Evolutionary conservation across 2,113 vertebrate species (phyloP).

Genomic region (Trogon surrucura): DNA sequence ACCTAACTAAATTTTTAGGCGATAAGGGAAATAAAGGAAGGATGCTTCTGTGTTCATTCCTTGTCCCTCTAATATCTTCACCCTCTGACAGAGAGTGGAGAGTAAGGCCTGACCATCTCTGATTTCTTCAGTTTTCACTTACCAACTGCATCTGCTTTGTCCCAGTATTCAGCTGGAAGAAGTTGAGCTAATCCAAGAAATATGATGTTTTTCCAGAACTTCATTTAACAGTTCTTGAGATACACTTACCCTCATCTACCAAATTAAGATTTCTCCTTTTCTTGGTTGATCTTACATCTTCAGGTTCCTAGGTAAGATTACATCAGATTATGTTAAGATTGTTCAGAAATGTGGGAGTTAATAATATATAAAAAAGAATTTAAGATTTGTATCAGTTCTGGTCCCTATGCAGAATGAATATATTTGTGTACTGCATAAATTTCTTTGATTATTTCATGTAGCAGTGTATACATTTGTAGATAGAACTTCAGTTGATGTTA

Average conservation of each 20-base stretch:
- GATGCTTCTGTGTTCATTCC: background rate
- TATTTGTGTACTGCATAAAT: background rate
- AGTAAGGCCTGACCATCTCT: accelerated
- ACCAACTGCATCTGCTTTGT: background rate
- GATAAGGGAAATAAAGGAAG: background rate
- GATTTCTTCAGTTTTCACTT: background rate
- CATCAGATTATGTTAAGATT: background rate
- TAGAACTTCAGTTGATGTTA: background rate
- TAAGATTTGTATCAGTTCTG: background rate
- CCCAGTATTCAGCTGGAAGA: background rate
- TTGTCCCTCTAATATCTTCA: background rate
- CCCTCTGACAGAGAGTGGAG: accelerated
- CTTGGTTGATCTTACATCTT: background rate
- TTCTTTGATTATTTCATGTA: background rate
- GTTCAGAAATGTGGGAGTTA: background rate
- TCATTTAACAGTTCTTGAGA: background rate
- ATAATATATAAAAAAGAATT: background rate
- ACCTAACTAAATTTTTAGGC: background rate
- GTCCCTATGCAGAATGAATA: background rate
- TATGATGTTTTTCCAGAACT: background rate
- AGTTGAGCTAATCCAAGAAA: background rate
- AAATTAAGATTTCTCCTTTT: background rate
- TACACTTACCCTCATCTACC: background rate
- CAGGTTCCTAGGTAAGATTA: background rate
- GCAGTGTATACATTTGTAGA: background rate